Conservation (phyloP, 2,113 vertebrate species). For the Amazona guildingii region DNA sequence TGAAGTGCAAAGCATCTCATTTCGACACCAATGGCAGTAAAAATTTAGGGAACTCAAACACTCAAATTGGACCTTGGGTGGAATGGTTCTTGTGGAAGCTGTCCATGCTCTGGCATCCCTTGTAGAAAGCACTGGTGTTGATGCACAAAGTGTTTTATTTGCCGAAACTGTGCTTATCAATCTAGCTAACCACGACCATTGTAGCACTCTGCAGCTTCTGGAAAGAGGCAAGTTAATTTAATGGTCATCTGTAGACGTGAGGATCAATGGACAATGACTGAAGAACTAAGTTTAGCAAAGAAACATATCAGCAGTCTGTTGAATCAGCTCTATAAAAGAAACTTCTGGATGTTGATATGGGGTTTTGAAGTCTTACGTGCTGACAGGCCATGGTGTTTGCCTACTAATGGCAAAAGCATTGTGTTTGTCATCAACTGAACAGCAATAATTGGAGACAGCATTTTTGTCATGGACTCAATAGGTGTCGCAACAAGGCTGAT, state of each 20-base stretch:
- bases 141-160: neutral
- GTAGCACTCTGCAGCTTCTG: neutral
- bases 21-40: neutral
- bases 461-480: neutral
- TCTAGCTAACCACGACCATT: neutral
- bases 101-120: neutral
- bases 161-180: neutral
- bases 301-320: neutral
- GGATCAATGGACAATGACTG: neutral
- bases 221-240: neutral
- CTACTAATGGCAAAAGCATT: slow-evolving; percentile 10
- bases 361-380: neutral
- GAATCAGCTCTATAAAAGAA: slow-evolving; percentile 6
- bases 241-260: neutral
- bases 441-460: neutral
- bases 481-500: neutral
- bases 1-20: neutral
- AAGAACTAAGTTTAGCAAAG: neutral
- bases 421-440: neutral
- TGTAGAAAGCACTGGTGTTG: neutral
- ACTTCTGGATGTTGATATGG: neutral
- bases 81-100: neutral
- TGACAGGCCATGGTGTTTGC: neutral
- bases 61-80: neutral
- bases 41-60: neutral